Evolutionary conservation across 2,113 vertebrate species (phyloP).

Genomic region (Stomatorhinus ivindoensis): DNA sequence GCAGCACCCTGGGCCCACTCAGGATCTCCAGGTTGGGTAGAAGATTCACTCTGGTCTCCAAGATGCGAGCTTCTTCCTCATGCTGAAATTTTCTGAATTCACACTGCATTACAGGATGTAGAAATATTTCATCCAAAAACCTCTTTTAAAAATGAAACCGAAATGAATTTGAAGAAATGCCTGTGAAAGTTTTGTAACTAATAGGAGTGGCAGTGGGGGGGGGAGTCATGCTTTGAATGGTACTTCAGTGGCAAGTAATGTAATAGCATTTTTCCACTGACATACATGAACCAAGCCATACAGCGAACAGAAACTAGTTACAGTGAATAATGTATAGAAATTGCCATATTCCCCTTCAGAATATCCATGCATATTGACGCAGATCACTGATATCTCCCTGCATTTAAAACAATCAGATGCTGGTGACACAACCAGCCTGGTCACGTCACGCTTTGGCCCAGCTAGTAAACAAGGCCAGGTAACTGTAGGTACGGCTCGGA

Average conservation of each 20-base stretch:
- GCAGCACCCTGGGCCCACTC: not conserved
- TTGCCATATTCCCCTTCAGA: not conserved
- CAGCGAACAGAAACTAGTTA: not conserved
- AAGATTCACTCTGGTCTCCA: not conserved
- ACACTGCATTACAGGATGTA: not conserved
- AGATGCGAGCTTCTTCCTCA: not conserved
- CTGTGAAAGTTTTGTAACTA: not conserved
- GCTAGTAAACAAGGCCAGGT: not conserved
- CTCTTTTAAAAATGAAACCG: not conserved
- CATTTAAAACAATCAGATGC: not conserved
- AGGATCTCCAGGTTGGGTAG: not conserved
- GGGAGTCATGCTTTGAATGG: not conserved
- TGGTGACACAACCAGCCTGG: not conserved
- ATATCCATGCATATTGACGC: not conserved
- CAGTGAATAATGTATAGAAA: not conserved
- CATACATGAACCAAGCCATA: not conserved
- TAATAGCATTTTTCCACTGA: not conserved
- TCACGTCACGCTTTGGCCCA: not conserved
- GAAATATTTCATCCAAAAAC: not conserved
- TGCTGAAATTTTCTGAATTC: not conserved
- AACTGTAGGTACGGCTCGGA: not conserved
- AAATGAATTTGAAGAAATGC: not conserved
- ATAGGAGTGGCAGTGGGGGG: not conserved
- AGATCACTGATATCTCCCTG: not conserved
- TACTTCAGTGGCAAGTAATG: not conserved